phyloP scores from a whole-genome alignment of 2,888 invertebrate species.

The Ypsolopha scabrella region DNA sequence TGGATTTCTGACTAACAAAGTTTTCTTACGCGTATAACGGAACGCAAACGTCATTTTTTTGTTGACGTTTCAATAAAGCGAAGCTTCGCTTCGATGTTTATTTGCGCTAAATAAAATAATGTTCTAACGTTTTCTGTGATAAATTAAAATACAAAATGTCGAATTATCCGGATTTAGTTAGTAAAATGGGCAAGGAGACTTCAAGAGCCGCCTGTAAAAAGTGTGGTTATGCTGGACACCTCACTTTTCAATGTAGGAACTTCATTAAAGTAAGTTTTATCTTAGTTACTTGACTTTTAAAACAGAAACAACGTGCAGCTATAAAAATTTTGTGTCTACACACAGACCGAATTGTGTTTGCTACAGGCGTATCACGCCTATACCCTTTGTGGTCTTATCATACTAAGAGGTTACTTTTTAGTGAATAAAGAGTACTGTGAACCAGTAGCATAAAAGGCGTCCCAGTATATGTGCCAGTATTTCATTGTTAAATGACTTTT shows the following conservation, averaged over 20 bases:
- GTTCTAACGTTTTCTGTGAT: constrained; percentile 9
- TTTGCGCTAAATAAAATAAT: not conserved
- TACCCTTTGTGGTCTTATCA: too few relatives aligned
- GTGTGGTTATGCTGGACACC: constrained; percentile 95
- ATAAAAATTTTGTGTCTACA: too few relatives aligned
- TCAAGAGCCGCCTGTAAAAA: constrained; percentile 92
- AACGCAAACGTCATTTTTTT: not conserved
- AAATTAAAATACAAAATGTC: constrained; percentile 26
- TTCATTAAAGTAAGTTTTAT: constrained; percentile 80
- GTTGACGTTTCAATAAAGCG: not conserved
- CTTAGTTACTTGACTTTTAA: not conserved
- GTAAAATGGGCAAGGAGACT: constrained; percentile 76
- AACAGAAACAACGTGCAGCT: too few relatives aligned
- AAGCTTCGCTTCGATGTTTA: not conserved
- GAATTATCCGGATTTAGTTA: constrained; percentile 47
- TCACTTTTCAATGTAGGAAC: constrained; percentile 96
- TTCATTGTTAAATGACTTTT: too few relatives aligned
- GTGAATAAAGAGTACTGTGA: too few relatives aligned
- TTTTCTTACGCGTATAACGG: not conserved
- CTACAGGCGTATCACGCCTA: too few relatives aligned
- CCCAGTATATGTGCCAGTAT: too few relatives aligned
- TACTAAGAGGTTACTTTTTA: too few relatives aligned
- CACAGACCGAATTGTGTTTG: too few relatives aligned
- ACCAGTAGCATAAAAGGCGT: too few relatives aligned
- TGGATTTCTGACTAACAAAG: too few relatives aligned